phyloP scores from a whole-genome alignment of 2,888 invertebrate species.

The Philaethria dido region DNA sequence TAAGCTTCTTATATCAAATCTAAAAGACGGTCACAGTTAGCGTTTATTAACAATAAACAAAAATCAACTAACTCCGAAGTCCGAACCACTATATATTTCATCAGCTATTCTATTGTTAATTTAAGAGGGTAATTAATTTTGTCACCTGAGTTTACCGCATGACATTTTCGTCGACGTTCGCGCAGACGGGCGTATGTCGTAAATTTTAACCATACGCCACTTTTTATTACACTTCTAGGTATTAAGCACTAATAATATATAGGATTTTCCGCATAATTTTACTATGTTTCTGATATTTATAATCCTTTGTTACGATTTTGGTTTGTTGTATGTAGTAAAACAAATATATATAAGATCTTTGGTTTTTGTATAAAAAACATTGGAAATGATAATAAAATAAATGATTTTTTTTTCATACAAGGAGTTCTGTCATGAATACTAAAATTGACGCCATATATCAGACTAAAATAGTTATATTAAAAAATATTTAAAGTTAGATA shows the following conservation, averaged over 20 bases:
- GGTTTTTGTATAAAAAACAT: too few relatives aligned
- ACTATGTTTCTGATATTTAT: background rate
- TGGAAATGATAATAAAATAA: too few relatives aligned
- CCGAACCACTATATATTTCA: conserved; percentile 45
- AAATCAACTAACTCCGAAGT: background rate
- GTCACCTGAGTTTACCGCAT: conserved; percentile 36
- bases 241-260: conserved; percentile 26
- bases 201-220: conserved; percentile 27
- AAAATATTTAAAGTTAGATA: too few relatives aligned
- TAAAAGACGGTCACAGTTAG: background rate
- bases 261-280: background rate
- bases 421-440: too few relatives aligned
- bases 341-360: too few relatives aligned
- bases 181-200: conserved; percentile 26
- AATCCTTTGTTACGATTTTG: background rate
- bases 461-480: too few relatives aligned
- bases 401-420: too few relatives aligned
- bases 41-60: conserved; percentile 10
- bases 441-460: too few relatives aligned
- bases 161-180: conserved; percentile 27
- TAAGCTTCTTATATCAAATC: background rate
- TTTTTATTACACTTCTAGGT: conserved; percentile 33
- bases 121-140: conserved; percentile 53
- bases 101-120: conserved; percentile 48
- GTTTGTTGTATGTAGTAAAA: too few relatives aligned